A percentile compares a stretch with the other conserved stretches of the same genome.
These are phyloP conservation scores for Solen grandis DNA, from an alignment of 1,140 invertebrate genomes.

Conservation along the genomic window DNA sequence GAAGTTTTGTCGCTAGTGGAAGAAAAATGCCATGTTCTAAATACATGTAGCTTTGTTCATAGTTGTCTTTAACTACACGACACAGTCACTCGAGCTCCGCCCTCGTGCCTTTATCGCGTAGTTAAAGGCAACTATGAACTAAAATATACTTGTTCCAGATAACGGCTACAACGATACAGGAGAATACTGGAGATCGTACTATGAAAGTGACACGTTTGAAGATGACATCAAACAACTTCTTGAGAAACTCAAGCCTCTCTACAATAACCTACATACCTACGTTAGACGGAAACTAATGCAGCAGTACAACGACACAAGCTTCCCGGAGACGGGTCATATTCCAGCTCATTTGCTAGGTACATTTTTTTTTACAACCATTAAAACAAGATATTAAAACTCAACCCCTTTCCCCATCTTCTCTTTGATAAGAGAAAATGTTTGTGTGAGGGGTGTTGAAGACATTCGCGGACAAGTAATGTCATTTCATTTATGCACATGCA, in stretches of 20 bases:
- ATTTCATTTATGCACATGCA: not conserved
- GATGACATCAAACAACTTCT: conserved; percentile 89
- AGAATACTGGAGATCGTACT: conserved; percentile 70
- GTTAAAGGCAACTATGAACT: no score
- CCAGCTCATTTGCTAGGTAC: conserved; percentile 84
- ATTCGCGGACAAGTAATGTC: not conserved
- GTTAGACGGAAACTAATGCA: conserved; percentile 90
- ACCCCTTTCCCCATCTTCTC: not conserved
- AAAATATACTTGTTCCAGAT: no score
- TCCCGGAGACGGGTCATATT: conserved; percentile 78
- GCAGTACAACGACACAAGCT: conserved; percentile 77
- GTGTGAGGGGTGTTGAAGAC: not conserved
- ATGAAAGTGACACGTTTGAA: conserved; percentile 76
- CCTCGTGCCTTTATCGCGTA: no score
- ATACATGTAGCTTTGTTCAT: no score
- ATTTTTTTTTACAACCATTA: not conserved
- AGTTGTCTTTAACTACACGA: no score
- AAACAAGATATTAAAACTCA: not conserved
- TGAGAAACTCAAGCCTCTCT: conserved; percentile 92
- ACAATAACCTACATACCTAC: conserved; percentile 94
- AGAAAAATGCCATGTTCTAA: no score
- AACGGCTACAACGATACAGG: conserved; percentile 66
- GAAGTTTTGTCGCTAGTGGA: no score
- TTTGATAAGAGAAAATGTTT: not conserved
- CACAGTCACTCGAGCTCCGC: no score